Percentiles rank a stretch among this genome's conserved stretches.
Evolutionary conservation across 1,140 invertebrate species (phyloP).

Genomic region (Apis dorsata): DNA sequence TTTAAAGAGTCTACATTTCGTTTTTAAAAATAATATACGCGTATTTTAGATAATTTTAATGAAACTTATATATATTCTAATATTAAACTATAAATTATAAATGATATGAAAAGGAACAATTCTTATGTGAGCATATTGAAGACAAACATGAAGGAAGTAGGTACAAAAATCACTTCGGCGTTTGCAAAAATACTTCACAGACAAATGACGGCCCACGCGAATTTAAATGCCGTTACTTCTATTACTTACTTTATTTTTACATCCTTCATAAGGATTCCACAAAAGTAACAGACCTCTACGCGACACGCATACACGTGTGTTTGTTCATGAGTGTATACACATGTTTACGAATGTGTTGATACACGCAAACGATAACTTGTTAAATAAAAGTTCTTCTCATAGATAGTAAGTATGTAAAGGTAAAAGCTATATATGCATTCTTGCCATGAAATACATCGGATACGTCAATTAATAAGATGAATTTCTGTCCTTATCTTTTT

Average conservation of each 20-base stretch:
- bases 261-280: slow-evolving; percentile 74
- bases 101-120: slow-evolving; percentile 46
- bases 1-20: background rate
- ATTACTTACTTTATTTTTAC: slow-evolving; percentile 69
- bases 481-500: slow-evolving; percentile 24
- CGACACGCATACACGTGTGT: slow-evolving; percentile 7
- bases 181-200: slow-evolving; percentile 60
- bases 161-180: slow-evolving; percentile 67
- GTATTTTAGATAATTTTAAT: background rate
- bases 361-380: slow-evolving; percentile 45
- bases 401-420: slow-evolving; percentile 56
- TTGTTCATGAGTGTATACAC: slow-evolving; percentile 31
- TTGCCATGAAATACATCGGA: slow-evolving; percentile 38
- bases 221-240: slow-evolving; percentile 67
- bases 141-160: slow-evolving; percentile 54
- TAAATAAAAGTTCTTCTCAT: slow-evolving; percentile 43
- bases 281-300: slow-evolving; percentile 64
- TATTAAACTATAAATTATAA: slow-evolving; percentile 47
- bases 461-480: slow-evolving; percentile 38
- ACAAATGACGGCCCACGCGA: slow-evolving; percentile 54
- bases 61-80: slow-evolving; percentile 28
- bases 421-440: slow-evolving; percentile 55
- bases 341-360: slow-evolving; percentile 38
- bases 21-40: slow-evolving; percentile 8
- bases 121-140: slow-evolving; percentile 46